Percentiles rank a stretch among this genome's conserved stretches.
Conservation (phyloP, 2,888 invertebrate genomes). For the Diogma glabrata region DNA sequence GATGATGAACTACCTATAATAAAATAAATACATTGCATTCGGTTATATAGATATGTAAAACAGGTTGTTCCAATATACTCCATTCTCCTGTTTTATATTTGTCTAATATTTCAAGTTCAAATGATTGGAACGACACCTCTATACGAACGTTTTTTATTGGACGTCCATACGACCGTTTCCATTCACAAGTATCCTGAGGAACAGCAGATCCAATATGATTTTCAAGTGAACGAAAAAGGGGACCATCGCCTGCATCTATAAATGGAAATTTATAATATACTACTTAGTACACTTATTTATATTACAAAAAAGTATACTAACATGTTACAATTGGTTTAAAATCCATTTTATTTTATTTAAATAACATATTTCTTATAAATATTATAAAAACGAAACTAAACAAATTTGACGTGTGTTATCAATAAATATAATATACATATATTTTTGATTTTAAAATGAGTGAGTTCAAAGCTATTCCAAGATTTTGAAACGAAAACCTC, state of each 20-base stretch:
- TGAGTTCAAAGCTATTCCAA: too few species aligned
- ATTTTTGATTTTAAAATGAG: too few species aligned
- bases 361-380: too few species aligned
- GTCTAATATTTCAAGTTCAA: conserved; percentile 55
- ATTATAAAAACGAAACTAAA: too few species aligned
- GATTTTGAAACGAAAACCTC: too few species aligned
- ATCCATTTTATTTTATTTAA: conserved; percentile 16
- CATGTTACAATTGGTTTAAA: conserved; percentile 18
- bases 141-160: conserved; percentile 74
- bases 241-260: conserved; percentile 75
- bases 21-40: conserved; percentile 70
- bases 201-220: conserved; percentile 65
- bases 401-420: too few species aligned
- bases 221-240: conserved; percentile 72
- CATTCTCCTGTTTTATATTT: conserved; percentile 57
- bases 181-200: conserved; percentile 80
- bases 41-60: conserved; percentile 90
- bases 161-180: conserved; percentile 82
- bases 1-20: conserved; percentile 15
- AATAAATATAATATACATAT: too few species aligned
- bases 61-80: conserved; percentile 74
- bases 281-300: background rate
- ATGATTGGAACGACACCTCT: conserved; percentile 70
- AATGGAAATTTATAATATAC: background rate
- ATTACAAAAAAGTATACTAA: conserved; percentile 11